phyloP scores from a whole-genome alignment of 2,888 invertebrate species.

The Mythimna impura region DNA sequence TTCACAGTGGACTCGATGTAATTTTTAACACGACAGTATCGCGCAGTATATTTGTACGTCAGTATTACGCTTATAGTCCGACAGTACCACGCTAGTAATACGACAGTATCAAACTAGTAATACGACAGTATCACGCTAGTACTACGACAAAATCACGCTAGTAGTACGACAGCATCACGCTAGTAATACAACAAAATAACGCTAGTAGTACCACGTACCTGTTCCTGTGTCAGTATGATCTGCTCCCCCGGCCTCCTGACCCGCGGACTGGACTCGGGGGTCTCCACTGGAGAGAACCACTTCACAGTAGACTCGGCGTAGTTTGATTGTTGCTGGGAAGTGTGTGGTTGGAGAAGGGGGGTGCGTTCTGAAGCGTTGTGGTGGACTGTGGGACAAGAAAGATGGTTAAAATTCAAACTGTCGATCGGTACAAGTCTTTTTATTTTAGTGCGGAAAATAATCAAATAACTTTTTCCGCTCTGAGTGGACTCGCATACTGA shows the following conservation, averaged over 20 bases:
- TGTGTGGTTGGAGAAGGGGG: conserved; percentile 72
- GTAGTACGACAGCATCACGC: neutral
- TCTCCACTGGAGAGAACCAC: conserved; percentile 94
- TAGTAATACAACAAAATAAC: neutral
- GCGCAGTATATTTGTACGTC: no score
- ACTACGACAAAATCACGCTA: neutral
- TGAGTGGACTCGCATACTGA: no score
- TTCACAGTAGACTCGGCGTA: conserved; percentile 92
- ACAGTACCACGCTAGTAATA: neutral
- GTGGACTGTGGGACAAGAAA: conserved; percentile 32
- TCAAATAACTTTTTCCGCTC: no score
- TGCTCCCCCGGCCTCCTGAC: conserved; percentile 72
- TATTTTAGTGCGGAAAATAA: no score
- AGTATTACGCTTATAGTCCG: accelerated
- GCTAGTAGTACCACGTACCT: conserved; percentile 69
- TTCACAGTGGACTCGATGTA: no score
- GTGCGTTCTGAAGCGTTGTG: conserved; percentile 76
- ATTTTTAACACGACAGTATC: no score
- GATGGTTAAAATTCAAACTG: neutral
- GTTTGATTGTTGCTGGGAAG: conserved; percentile 79
- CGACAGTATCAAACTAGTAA: no score
- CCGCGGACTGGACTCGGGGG: conserved; percentile 89
- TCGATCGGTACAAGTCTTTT: neutral
- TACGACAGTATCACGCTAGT: neutral
- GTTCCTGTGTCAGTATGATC: conserved; percentile 83